A percentile compares a stretch with the other conserved stretches of the same genome.
These are phyloP conservation scores for Progne subis DNA, from an alignment of 2,113 vertebrate genomes.

Conservation along the genomic window DNA sequence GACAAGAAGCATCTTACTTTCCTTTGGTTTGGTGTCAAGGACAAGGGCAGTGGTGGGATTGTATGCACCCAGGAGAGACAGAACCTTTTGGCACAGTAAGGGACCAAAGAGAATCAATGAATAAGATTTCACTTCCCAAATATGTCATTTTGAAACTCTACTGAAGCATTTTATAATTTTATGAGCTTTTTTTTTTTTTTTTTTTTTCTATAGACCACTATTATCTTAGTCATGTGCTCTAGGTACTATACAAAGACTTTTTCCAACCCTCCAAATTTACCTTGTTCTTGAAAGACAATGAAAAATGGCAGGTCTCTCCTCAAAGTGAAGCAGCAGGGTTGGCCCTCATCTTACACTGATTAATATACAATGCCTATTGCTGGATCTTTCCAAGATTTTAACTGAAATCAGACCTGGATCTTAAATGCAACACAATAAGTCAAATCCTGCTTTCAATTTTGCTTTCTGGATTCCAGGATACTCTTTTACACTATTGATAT, in stretches of 20 bases:
- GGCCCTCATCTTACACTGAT: slow-evolving; percentile 23
- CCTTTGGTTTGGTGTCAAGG: background rate
- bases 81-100: background rate
- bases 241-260: background rate
- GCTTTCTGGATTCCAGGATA: slow-evolving; percentile 12
- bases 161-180: background rate
- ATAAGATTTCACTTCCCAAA: background rate
- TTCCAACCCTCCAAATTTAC: background rate
- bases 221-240: background rate
- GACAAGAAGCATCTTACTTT: background rate
- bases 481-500: background rate
- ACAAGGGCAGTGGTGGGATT: background rate
- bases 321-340: background rate
- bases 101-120: background rate
- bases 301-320: background rate
- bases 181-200: background rate
- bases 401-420: slow-evolving; percentile 51
- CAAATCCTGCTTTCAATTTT: slow-evolving; percentile 58
- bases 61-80: accelerated
- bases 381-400: slow-evolving; percentile 9
- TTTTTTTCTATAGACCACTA: background rate
- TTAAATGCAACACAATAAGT: slow-evolving; percentile 9
- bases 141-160: accelerated
- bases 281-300: background rate
- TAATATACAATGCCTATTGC: background rate